These are phyloP conservation scores for Heterochromis multidens DNA, from an alignment of 2,113 vertebrate species.

Conservation along the genomic window DNA sequence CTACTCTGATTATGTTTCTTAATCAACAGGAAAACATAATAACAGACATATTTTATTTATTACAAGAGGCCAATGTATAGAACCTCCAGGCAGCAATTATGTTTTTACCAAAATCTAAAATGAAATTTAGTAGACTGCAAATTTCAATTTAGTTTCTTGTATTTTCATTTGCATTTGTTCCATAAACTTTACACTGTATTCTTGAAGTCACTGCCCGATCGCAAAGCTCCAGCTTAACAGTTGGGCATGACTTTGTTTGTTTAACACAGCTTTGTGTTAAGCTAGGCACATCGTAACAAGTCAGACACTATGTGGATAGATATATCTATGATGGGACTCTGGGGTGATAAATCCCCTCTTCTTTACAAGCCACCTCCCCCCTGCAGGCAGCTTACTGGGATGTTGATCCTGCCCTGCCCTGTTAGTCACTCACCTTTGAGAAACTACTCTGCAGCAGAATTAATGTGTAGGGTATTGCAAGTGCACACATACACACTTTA, in stretches of 20 bases:
- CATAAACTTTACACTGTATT: not conserved
- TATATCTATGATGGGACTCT: not conserved
- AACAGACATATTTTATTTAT: not conserved
- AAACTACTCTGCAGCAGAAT: not conserved
- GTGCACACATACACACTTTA: too few relatives aligned
- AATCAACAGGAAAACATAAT: not conserved
- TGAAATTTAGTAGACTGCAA: not conserved
- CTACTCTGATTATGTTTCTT: accelerated
- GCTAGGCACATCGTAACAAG: not conserved
- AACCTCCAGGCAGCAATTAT: not conserved
- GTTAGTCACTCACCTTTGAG: not conserved
- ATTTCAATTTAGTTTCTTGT: accelerated
- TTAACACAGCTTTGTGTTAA: not conserved
- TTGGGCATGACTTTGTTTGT: too few relatives aligned
- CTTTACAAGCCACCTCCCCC: not conserved
- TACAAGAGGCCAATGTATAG: not conserved
- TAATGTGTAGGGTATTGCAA: not conserved
- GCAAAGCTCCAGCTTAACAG: not conserved
- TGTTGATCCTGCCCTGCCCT: not conserved
- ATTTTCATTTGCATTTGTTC: not conserved
- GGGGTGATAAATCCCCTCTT: not conserved
- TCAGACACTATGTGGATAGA: not conserved
- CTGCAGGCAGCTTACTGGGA: not conserved
- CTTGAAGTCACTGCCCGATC: not conserved
- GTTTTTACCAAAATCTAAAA: accelerated